These are phyloP conservation scores for Metridium senile DNA, from an alignment of 92 coral and sea anemone species.

Conservation along the genomic window DNA sequence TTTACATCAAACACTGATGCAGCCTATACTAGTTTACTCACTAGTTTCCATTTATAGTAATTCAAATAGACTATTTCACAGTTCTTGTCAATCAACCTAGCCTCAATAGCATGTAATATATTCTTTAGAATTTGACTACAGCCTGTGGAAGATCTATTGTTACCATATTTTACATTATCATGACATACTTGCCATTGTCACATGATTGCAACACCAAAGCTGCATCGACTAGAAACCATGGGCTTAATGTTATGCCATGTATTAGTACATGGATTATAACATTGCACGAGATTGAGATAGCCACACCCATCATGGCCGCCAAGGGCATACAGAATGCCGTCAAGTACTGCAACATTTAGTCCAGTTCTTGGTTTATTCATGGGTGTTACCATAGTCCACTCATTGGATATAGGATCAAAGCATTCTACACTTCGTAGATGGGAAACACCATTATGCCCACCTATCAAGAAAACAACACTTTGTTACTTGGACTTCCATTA, in stretches of 20 bases:
- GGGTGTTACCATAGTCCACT: constrained; percentile 88
- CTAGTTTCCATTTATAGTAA: too few relatives aligned
- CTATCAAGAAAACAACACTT: constrained; percentile 43
- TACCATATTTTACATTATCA: too few relatives aligned
- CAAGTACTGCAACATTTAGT: constrained; percentile 77
- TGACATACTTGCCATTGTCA: constrained; percentile 4
- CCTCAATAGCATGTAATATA: too few relatives aligned
- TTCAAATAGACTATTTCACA: too few relatives aligned
- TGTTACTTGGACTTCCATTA: too few relatives aligned
- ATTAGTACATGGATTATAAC: constrained; percentile 69
- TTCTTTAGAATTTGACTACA: too few relatives aligned
- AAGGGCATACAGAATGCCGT: constrained; percentile 73
- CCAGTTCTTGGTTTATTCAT: constrained; percentile 87
- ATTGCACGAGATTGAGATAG: constrained; percentile 76
- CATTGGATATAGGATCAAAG: constrained; percentile 88
- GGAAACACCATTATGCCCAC: constrained; percentile 93
- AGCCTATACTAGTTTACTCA: too few relatives aligned
- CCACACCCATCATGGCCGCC: constrained; percentile 95
- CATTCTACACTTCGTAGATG: constrained; percentile 89
- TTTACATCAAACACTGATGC: too few relatives aligned
- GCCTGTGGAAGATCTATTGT: too few relatives aligned
- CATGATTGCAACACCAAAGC: constrained; percentile 84
- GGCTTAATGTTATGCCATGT: constrained; percentile 63
- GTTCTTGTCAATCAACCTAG: too few relatives aligned
- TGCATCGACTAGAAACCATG: constrained; percentile 86